These are phyloP conservation scores for Eurypyga helias DNA, from an alignment of 2,113 vertebrate species.

Conservation along the genomic window DNA sequence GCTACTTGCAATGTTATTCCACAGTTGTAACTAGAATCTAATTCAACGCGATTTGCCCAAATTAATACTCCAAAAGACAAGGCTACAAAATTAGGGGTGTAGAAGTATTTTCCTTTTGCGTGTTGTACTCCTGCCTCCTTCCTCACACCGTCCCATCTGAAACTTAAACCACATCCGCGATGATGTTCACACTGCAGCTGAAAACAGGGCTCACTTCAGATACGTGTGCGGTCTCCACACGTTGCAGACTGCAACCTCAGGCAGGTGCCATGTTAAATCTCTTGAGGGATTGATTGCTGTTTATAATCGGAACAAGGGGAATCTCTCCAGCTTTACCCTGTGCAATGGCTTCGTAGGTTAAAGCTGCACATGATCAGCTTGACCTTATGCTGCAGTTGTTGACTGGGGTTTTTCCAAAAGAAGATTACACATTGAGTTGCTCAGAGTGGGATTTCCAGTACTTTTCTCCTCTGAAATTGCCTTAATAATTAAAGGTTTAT, in stretches of 20 bases:
- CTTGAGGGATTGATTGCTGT: neutral
- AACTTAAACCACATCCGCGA: neutral
- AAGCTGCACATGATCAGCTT: slow-evolving; percentile 42
- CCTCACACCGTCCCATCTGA: neutral
- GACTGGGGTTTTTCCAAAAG: neutral
- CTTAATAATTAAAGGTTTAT: neutral
- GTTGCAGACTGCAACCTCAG: neutral
- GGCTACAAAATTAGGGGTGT: rapidly evolving
- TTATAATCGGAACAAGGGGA: neutral
- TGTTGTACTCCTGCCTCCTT: neutral
- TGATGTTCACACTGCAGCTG: rapidly evolving
- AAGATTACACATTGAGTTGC: neutral
- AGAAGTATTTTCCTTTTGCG: neutral
- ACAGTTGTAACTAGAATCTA: neutral
- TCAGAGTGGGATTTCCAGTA: neutral
- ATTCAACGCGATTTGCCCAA: neutral
- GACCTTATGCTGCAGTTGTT: neutral
- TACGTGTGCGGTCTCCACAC: neutral
- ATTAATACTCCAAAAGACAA: neutral
- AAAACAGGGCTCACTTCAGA: neutral
- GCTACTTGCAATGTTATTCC: neutral
- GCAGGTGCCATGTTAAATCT: neutral
- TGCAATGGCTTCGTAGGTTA: neutral
- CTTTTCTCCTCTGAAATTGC: neutral
- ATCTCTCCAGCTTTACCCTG: slow-evolving; percentile 13